These are phyloP conservation scores for Poecilia wingei DNA, from an alignment of 2,797 vertebrate species.

Conservation along the genomic window DNA sequence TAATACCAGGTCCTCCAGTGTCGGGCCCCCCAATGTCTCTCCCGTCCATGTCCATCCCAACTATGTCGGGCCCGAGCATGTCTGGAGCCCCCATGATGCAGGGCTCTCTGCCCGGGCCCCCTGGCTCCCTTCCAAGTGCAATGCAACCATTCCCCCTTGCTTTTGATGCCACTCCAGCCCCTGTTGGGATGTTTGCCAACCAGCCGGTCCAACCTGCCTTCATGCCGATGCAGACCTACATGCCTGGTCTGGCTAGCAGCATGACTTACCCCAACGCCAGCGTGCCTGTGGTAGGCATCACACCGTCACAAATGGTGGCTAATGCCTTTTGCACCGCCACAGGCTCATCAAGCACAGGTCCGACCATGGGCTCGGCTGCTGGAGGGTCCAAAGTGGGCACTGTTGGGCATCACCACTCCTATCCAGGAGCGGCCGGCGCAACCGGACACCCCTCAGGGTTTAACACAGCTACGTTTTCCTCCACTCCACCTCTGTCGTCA, in stretches of 20 bases:
- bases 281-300: conserved; percentile 91
- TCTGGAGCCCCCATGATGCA: conserved; percentile 71
- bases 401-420: conserved; percentile 57
- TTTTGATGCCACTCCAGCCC: conserved; percentile 78
- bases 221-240: conserved; percentile 83
- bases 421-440: conserved; percentile 41
- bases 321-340: conserved; percentile 90
- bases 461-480: conserved; percentile 63
- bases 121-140: conserved; percentile 79
- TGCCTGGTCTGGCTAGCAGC: conserved; percentile 80
- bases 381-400: conserved; percentile 72
- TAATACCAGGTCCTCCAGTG: conserved; percentile 75
- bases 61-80: conserved; percentile 75
- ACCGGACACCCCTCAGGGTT: conserved; percentile 63
- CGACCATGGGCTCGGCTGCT: conserved; percentile 60
- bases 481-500: conserved; percentile 55
- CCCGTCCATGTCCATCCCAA: conserved; percentile 78
- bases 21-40: conserved; percentile 76
- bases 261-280: conserved; percentile 85
- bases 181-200: conserved; percentile 77
- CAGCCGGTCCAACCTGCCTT: conserved; percentile 83
- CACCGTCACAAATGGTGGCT: conserved; percentile 94
- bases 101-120: conserved; percentile 56
- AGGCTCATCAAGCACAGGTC: conserved; percentile 69
- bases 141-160: conserved; percentile 85